A percentile compares a stretch with the other conserved stretches of the same genome.
These are phyloP conservation scores for Galago senegalensis DNA, from an alignment of 2,797 vertebrate genomes.

Conservation along the genomic window DNA sequence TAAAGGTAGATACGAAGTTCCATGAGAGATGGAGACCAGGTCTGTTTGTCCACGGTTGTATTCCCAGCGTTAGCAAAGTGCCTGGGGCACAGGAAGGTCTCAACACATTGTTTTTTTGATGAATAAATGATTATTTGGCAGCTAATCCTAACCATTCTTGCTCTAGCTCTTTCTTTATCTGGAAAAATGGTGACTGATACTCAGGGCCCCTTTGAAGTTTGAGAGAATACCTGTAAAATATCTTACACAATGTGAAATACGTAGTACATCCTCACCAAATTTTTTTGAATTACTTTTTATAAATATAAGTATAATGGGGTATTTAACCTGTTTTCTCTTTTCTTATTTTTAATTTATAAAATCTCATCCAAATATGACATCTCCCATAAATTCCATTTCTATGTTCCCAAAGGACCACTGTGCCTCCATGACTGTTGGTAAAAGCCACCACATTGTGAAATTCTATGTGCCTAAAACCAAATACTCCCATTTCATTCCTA, in stretches of 20 bases:
- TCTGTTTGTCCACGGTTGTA: not conserved
- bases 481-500: not conserved
- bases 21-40: not conserved
- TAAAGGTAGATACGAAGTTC: not conserved
- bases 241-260: not conserved
- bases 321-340: not conserved
- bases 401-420: not conserved
- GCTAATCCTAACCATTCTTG: not conserved
- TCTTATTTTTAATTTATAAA: constrained; percentile 9
- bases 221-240: not conserved
- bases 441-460: constrained; percentile 20
- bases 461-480: not conserved
- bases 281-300: constrained; percentile 11
- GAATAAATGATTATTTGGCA: not conserved
- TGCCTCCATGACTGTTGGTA: not conserved
- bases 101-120: not conserved
- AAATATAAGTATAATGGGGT: not conserved
- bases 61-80: not conserved
- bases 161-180: not conserved
- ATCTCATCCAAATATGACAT: not conserved
- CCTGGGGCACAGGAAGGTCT: not conserved
- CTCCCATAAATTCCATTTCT: not conserved
- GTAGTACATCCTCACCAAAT: not conserved
- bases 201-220: not conserved
- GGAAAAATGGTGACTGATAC: not conserved